A percentile compares a stretch with the other conserved stretches of the same genome.
These are phyloP conservation scores for Geococcyx californianus DNA, from an alignment of 2,113 vertebrate genomes.

Conservation along the genomic window DNA sequence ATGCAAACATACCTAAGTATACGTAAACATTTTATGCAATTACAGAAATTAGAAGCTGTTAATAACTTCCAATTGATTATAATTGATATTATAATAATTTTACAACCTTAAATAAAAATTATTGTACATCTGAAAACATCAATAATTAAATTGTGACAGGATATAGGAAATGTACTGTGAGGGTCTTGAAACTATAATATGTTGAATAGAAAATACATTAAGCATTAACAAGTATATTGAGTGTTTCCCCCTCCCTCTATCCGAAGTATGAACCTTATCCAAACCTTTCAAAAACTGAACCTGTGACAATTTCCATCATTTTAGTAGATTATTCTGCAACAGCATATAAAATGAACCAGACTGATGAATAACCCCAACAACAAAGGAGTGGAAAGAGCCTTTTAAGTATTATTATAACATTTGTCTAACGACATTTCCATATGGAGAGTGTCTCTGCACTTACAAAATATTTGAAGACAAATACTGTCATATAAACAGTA, in stretches of 20 bases:
- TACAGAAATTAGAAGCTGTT: neutral
- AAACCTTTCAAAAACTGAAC: neutral
- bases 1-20: neutral
- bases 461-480: slow-evolving; percentile 20
- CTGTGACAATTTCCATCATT: neutral
- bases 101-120: neutral
- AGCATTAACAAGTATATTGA: neutral
- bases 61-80: neutral
- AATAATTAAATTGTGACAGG: neutral
- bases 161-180: neutral
- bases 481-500: neutral
- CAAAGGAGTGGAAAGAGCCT: neutral
- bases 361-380: neutral
- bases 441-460: neutral
- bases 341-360: slow-evolving; percentile 5
- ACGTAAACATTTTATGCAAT: neutral
- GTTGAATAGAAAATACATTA: neutral
- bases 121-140: neutral
- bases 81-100: neutral
- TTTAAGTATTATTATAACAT: neutral
- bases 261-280: neutral
- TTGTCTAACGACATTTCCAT: neutral
- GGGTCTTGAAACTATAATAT: neutral
- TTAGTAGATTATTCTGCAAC: slow-evolving; percentile 15
- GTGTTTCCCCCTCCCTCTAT: rapidly evolving